A percentile compares a stretch with the other conserved stretches of the same genome.
phyloP scores from a whole-genome alignment of 1,140 invertebrate genomes.

The Homalodisca vitripennis region DNA sequence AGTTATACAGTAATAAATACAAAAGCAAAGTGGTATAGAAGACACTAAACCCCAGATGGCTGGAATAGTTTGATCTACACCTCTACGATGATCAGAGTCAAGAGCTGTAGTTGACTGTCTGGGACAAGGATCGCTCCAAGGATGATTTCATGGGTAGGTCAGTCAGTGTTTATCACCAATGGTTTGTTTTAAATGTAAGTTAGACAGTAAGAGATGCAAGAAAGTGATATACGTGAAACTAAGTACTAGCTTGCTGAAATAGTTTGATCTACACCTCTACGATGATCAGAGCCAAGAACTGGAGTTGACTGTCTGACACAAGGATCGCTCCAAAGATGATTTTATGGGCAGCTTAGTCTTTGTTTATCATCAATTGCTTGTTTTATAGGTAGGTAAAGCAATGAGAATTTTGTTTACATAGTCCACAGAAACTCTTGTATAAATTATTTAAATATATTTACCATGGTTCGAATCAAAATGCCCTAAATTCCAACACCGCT shows the following conservation, averaged over 20 bases:
- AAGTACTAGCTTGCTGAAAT: constrained; percentile 92
- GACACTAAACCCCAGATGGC: constrained; percentile 83
- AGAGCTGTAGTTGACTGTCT: constrained; percentile 88
- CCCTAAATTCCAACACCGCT: no score
- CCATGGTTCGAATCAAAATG: no score
- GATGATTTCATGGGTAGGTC: constrained; percentile 86
- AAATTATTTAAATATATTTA: no score
- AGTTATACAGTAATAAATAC: constrained; percentile 97
- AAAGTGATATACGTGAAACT: constrained; percentile 84
- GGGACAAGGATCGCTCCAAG: constrained; percentile 82
- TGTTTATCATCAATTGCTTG: no score
- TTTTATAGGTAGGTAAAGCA: no score
- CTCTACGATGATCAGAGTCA: constrained; percentile 88
- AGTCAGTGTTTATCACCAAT: no score
- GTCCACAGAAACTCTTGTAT: no score
- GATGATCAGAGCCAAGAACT: constrained; percentile 85
- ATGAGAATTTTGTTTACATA: no score
- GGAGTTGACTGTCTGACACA: constrained; percentile 92
- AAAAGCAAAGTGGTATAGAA: constrained; percentile 92
- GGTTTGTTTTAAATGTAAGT: no score
- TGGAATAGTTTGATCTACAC: constrained; percentile 97
- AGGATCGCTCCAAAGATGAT: constrained; percentile 82
- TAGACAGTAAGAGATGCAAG: constrained; percentile 98
- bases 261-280: constrained; percentile 96
- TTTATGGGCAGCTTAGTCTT: constrained; percentile 71